These are phyloP conservation scores for Oncorhynchus kisutch DNA, from an alignment of 2,113 vertebrate genomes.

Conservation along the genomic window DNA sequence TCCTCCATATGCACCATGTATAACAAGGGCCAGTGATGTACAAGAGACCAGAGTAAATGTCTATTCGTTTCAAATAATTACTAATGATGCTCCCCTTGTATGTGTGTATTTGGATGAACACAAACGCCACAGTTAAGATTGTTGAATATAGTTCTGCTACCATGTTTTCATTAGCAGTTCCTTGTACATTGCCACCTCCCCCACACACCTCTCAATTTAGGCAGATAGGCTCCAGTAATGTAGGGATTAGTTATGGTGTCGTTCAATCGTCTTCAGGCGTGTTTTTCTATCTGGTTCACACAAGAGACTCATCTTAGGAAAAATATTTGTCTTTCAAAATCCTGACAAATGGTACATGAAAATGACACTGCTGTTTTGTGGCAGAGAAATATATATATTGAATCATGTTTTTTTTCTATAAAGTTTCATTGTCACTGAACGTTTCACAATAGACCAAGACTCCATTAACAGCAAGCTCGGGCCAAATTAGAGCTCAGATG, in stretches of 20 bases:
- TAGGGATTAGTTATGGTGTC: background rate
- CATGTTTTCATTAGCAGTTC: background rate
- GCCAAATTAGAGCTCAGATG: constrained; percentile 5
- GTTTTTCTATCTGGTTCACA: constrained; percentile 47
- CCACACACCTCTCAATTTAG: background rate
- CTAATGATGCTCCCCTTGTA: background rate
- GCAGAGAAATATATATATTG: background rate
- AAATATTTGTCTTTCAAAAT: constrained; percentile 22
- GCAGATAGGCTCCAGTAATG: background rate
- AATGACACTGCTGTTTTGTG: constrained; percentile 13
- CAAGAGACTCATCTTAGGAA: constrained; percentile 58
- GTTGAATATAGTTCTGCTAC: background rate
- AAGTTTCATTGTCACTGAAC: constrained; percentile 1
- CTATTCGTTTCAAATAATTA: background rate
- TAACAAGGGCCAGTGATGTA: constrained; percentile 36
- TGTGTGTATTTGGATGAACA: background rate
- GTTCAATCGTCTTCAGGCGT: constrained; percentile 7
- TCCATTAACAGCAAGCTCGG: background rate
- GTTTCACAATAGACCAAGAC: background rate
- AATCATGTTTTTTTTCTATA: constrained; percentile 4
- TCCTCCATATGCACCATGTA: constrained; percentile 36
- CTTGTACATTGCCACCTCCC: constrained; percentile 1
- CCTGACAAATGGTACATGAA: constrained; percentile 34
- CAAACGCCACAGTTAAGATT: background rate
- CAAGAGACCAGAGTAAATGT: constrained; percentile 25